phyloP scores from a whole-genome alignment of 2,888 invertebrate genomes.

The Lasiommata megera region DNA sequence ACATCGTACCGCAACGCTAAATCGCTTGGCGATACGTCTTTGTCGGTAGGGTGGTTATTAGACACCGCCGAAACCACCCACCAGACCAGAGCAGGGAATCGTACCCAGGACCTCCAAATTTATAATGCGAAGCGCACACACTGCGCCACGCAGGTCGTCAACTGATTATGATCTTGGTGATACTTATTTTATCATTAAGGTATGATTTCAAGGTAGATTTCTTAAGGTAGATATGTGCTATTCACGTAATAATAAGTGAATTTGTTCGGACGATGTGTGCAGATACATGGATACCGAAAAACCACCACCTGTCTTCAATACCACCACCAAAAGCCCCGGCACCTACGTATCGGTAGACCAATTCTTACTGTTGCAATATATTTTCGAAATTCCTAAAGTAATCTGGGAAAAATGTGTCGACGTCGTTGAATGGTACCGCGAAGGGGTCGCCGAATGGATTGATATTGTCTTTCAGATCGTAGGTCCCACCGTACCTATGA shows the following conservation, averaged over 20 bases:
- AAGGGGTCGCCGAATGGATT: slow-evolving; percentile 30
- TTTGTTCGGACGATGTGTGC: slow-evolving; percentile 1
- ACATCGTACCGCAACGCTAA: too few relatives aligned
- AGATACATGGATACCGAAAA: slow-evolving; percentile 1
- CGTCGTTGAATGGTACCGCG: slow-evolving; percentile 38
- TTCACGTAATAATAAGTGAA: slow-evolving; percentile 5
- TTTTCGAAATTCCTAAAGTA: slow-evolving; percentile 63
- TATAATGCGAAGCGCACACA: too few relatives aligned
- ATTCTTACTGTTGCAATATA: slow-evolving; percentile 65
- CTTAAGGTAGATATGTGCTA: background rate
- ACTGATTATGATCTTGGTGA: too few relatives aligned
- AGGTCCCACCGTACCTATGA: slow-evolving; percentile 70
- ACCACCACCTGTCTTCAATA: slow-evolving; percentile 19
- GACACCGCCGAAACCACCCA: too few relatives aligned
- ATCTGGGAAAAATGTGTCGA: slow-evolving; percentile 56
- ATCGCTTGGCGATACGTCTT: too few relatives aligned
- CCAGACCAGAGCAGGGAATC: too few relatives aligned
- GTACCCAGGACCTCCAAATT: too few relatives aligned
- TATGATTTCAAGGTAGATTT: too few relatives aligned
- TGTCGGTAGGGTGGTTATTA: too few relatives aligned
- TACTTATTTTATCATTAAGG: too few relatives aligned
- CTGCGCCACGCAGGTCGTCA: too few relatives aligned
- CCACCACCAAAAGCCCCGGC: slow-evolving; percentile 59
- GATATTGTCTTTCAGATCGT: slow-evolving; percentile 52
- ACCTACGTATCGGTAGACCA: slow-evolving; percentile 33